Percentiles rank a stretch among this genome's conserved stretches.
Conservation (phyloP, 2,888 invertebrate genomes). For the Hypena proboscidalis region DNA sequence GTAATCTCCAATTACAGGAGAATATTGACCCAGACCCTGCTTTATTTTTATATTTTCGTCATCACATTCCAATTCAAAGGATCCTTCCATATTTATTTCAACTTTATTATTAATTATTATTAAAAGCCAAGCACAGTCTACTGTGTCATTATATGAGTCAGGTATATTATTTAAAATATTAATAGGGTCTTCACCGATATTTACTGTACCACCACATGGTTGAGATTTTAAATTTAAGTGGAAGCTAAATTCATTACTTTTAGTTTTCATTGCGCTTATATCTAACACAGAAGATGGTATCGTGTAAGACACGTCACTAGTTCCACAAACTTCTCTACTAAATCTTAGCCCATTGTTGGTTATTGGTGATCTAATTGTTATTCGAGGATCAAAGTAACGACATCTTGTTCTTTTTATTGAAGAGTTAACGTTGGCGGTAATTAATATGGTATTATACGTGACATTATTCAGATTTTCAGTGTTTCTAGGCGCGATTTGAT, state of each 20-base stretch:
- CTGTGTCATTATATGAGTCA: slow-evolving; percentile 61
- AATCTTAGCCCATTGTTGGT: slow-evolving; percentile 27
- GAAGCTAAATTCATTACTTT: slow-evolving; percentile 64
- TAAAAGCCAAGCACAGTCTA: slow-evolving; percentile 91
- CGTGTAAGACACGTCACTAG: slow-evolving; percentile 47
- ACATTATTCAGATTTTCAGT: slow-evolving; percentile 12
- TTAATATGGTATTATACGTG: slow-evolving; percentile 54
- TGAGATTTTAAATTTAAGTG: slow-evolving; percentile 63
- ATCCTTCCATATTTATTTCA: slow-evolving; percentile 62
- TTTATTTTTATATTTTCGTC: slow-evolving; percentile 80
- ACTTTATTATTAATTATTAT: slow-evolving; percentile 64
- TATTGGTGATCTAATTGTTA: slow-evolving; percentile 48
- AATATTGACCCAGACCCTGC: slow-evolving; percentile 63
- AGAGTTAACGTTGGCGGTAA: slow-evolving; percentile 56
- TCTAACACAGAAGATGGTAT: slow-evolving; percentile 57
- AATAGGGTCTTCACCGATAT: slow-evolving; percentile 48
- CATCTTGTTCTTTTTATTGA: slow-evolving; percentile 52
- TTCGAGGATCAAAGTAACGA: slow-evolving; percentile 53
- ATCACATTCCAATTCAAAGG: slow-evolving; percentile 55
- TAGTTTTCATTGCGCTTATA: slow-evolving; percentile 55
- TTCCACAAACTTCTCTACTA: slow-evolving; percentile 54
- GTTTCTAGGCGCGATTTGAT: slow-evolving; percentile 20
- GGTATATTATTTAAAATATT: slow-evolving; percentile 69
- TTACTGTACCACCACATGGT: slow-evolving; percentile 88
- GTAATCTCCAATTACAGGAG: slow-evolving; percentile 85